Conservation (phyloP, 64 coral and sea anemone species). For the Montipora sp. region DNA sequence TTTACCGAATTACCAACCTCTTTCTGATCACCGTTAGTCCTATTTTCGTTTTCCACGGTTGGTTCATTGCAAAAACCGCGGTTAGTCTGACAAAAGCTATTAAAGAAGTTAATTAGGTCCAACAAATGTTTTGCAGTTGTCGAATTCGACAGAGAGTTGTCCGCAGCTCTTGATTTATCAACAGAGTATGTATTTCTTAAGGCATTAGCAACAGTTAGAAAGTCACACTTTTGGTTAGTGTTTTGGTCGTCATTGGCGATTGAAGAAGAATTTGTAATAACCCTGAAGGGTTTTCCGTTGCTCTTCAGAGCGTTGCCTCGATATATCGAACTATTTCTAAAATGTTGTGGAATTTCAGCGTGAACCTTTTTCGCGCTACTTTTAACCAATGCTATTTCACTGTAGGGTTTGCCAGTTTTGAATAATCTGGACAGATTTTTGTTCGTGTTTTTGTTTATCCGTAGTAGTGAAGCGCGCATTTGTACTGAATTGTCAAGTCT, state of each 20-base stretch:
- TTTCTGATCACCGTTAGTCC: background rate
- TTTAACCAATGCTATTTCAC: background rate
- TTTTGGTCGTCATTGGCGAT: background rate
- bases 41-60: background rate
- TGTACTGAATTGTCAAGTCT: background rate
- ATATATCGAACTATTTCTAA: background rate
- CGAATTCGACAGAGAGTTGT: background rate
- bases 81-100: background rate
- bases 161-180: background rate
- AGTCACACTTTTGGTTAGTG: background rate
- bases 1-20: background rate
- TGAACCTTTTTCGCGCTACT: background rate
- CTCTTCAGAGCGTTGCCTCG: background rate
- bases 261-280: background rate
- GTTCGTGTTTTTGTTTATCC: background rate
- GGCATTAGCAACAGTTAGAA: background rate
- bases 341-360: background rate
- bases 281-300: background rate
- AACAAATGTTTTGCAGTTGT: conserved; percentile 1
- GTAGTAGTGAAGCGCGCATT: too few species aligned
- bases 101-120: conserved; percentile 19
- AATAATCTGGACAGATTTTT: background rate
- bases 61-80: background rate
- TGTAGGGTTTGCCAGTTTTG: too few species aligned
- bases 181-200: background rate